phyloP scores from a whole-genome alignment of 2,797 vertebrate genomes.

The Glossophaga mutica region DNA sequence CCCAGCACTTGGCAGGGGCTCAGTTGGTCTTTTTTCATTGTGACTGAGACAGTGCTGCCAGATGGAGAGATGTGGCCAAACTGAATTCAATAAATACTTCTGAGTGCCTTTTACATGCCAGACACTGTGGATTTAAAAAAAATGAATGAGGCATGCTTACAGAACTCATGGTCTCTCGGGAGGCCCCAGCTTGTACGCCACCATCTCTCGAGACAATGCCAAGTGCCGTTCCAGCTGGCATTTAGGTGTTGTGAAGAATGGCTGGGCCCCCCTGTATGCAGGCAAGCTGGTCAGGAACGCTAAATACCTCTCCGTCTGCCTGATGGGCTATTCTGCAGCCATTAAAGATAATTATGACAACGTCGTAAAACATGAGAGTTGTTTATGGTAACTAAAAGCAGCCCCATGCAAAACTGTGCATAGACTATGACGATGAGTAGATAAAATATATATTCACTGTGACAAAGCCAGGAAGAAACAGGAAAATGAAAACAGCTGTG shows the following conservation, averaged over 20 bases:
- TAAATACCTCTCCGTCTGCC: not conserved
- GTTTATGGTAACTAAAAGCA: not conserved
- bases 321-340: not conserved
- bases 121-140: not conserved
- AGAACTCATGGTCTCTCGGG: not conserved
- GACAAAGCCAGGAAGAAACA: not conserved
- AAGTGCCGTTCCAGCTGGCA: accelerated
- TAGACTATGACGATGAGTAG: not conserved
- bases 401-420: not conserved
- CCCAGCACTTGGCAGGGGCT: accelerated
- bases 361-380: not conserved
- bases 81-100: not conserved
- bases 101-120: not conserved
- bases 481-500: slow-evolving; percentile 7
- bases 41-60: not conserved
- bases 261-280: accelerated
- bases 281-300: accelerated
- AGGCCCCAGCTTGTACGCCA: accelerated
- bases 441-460: not conserved
- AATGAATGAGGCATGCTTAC: not conserved
- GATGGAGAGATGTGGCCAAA: not conserved
- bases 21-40: not conserved
- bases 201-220: accelerated
- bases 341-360: not conserved
- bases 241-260: not conserved